Evolutionary conservation across 2,113 vertebrate genomes (phyloP).

Genomic region (Chloropsis hardwickii): DNA sequence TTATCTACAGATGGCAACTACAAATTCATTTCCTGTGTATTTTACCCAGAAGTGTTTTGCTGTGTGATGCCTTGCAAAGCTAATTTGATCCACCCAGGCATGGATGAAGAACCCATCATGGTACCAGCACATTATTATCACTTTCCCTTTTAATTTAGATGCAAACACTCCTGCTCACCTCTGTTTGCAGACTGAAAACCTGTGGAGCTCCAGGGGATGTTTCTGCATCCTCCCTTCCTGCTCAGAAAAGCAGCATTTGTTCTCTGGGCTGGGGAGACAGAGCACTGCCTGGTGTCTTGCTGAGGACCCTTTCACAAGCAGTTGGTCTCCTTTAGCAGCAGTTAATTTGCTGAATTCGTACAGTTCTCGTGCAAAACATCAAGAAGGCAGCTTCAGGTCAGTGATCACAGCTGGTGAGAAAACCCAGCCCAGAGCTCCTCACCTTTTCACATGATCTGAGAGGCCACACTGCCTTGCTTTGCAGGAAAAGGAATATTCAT

Average conservation of each 20-base stretch:
- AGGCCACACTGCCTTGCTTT: not conserved
- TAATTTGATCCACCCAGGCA: not conserved
- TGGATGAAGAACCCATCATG: rapidly evolving
- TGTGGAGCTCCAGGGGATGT: not conserved
- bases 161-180: not conserved
- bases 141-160: not conserved
- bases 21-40: not conserved
- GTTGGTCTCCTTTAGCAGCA: not conserved
- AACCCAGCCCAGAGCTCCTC: not conserved
- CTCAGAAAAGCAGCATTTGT: not conserved
- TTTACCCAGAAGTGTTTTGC: not conserved
- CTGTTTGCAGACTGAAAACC: not conserved
- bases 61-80: not conserved
- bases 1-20: not conserved
- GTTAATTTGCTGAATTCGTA: not conserved
- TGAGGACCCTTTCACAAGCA: not conserved
- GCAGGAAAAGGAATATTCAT: not conserved
- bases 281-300: not conserved
- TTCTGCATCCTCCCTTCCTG: not conserved
- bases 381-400: not conserved
- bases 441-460: not conserved
- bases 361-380: not conserved
- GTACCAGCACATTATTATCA: not conserved
- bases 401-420: not conserved
- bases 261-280: not conserved